Conservation (phyloP, 2,797 vertebrate species). For the Hoplostethus mediterraneus region DNA sequence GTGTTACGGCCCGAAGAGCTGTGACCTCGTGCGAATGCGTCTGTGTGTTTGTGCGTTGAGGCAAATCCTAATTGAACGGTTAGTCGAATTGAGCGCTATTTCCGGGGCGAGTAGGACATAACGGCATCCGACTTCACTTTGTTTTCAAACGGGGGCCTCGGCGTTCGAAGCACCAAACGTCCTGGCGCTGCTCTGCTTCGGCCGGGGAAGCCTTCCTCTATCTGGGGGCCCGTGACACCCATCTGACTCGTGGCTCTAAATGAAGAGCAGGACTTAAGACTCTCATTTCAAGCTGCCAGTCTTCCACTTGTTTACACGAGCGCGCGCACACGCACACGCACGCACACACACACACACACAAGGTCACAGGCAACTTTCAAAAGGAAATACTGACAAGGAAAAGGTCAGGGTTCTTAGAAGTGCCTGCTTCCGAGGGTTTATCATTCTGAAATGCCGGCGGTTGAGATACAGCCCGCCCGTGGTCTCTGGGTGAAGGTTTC, state of each 20-base stretch:
- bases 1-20: conserved; percentile 8
- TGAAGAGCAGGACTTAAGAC: conserved; percentile 66
- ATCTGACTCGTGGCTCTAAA: conserved; percentile 38
- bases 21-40: conserved; percentile 12
- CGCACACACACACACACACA: conserved; percentile 40
- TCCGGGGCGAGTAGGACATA: conserved; percentile 43
- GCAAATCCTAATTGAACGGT: conserved; percentile 50
- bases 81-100: conserved; percentile 55
- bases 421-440: conserved; percentile 7
- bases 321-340: not conserved
- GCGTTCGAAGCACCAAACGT: conserved; percentile 56
- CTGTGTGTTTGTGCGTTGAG: conserved; percentile 22
- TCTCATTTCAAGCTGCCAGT: conserved; percentile 68
- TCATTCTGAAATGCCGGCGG: conserved; percentile 11
- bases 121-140: conserved; percentile 56
- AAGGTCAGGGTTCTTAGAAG: conserved; percentile 46
- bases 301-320: conserved; percentile 8
- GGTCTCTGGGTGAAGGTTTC: conserved; percentile 1
- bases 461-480: not conserved
- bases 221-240: conserved; percentile 48
- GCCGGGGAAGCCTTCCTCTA: conserved; percentile 56
- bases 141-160: conserved; percentile 52
- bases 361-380: conserved; percentile 55
- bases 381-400: conserved; percentile 23
- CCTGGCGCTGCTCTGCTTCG: conserved; percentile 24